These are phyloP conservation scores for Caenorhabditis auriculariae DNA, from an alignment of 2,888 invertebrate species.

Conservation along the genomic window DNA sequence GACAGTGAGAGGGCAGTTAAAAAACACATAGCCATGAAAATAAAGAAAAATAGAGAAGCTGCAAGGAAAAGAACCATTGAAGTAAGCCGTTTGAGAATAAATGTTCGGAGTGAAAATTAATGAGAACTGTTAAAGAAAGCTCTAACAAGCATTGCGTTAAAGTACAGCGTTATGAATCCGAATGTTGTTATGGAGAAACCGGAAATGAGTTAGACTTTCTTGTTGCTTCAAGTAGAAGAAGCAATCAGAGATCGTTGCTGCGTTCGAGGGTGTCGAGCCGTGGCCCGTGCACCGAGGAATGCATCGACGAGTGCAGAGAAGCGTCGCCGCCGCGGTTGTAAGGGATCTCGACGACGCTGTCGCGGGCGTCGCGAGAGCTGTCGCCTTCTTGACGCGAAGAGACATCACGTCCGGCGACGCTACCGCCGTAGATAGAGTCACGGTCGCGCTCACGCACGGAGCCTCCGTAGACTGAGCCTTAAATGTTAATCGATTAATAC, in stretches of 20 bases:
- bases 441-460: slow-evolving; percentile 37
- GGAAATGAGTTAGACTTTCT: not conserved
- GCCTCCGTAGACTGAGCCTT: slow-evolving; percentile 43
- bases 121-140: too few relatives aligned
- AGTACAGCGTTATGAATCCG: too few relatives aligned
- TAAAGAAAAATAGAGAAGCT: not conserved
- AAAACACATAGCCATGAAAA: too few relatives aligned
- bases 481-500: slow-evolving; percentile 10
- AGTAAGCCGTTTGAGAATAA: too few relatives aligned
- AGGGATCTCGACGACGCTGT: slow-evolving; percentile 41
- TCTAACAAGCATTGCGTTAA: too few relatives aligned
- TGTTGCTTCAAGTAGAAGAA: too few relatives aligned
- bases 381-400: slow-evolving; percentile 23
- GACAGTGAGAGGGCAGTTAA: too few relatives aligned
- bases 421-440: slow-evolving; percentile 36
- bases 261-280: slow-evolving; percentile 37
- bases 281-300: slow-evolving; percentile 31
- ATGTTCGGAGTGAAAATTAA: too few relatives aligned
- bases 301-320: slow-evolving; percentile 19
- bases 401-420: slow-evolving; percentile 32
- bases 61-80: too few relatives aligned
- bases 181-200: not conserved
- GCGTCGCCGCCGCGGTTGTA: slow-evolving; percentile 21
- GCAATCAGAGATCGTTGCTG: slow-evolving; percentile 32
- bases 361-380: slow-evolving; percentile 19